Conservation (phyloP, 2,888 invertebrate genomes). For the Calameuta idolon region DNA sequence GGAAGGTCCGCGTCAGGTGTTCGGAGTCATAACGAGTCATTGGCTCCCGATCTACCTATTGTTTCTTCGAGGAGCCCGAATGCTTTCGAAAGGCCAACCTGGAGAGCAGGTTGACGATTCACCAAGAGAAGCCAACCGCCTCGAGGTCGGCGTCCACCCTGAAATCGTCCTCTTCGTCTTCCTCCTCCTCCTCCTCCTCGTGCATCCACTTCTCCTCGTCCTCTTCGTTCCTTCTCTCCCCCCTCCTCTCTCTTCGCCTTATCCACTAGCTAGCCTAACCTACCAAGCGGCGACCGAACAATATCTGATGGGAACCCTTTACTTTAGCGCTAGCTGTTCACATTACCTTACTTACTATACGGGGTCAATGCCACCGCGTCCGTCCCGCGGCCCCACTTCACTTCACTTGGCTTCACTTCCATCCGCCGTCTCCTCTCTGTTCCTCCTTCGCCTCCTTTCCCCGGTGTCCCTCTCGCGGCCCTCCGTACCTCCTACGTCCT, state of each 20-base stretch:
- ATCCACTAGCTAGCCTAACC: slow-evolving; percentile 20
- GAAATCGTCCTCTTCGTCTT: slow-evolving; percentile 38
- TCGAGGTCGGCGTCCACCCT: slow-evolving; percentile 51
- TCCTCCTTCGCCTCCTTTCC: slow-evolving; percentile 27
- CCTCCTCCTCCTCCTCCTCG: not conserved
- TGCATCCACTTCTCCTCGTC: not conserved
- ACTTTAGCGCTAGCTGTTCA: slow-evolving; percentile 55
- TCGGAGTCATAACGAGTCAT: not conserved
- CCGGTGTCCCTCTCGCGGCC: slow-evolving; percentile 5
- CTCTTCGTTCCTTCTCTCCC: not conserved
- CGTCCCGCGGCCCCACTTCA: slow-evolving; percentile 56
- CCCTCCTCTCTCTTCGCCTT: not conserved
- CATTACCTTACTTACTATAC: slow-evolving; percentile 63
- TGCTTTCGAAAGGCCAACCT: slow-evolving; percentile 25
- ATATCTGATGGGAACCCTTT: slow-evolving; percentile 48
- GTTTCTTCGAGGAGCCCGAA: slow-evolving; percentile 21
- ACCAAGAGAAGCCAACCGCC: slow-evolving; percentile 18
- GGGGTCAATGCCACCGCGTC: slow-evolving; percentile 63
- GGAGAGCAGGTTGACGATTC: not conserved
- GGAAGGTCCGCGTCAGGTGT: not conserved
- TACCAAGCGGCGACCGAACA: slow-evolving; percentile 20
- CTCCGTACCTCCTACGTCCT: slow-evolving; percentile 2
- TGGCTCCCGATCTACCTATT: not conserved
- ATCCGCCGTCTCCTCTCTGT: slow-evolving; percentile 36
- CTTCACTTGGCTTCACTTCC: slow-evolving; percentile 53